These are phyloP conservation scores for Porites cylindrica DNA, from an alignment of 92 coral and sea anemone species.

Conservation along the genomic window DNA sequence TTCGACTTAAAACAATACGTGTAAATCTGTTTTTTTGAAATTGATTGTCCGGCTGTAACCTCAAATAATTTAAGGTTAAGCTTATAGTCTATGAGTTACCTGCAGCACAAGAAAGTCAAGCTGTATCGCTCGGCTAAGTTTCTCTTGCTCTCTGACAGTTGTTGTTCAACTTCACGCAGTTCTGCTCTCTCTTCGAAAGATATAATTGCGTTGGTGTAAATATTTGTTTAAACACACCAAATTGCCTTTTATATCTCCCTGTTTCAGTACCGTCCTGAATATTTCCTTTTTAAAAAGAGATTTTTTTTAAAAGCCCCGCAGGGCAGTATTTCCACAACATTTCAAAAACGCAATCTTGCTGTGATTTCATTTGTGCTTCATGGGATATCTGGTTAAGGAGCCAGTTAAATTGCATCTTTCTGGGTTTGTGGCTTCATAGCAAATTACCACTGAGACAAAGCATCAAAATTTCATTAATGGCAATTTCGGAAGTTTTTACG, in stretches of 20 bases:
- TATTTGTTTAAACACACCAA: not conserved
- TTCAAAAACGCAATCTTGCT: not conserved
- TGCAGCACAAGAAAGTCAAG: not conserved
- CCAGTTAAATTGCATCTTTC: slow-evolving; percentile 19
- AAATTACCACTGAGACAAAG: not conserved
- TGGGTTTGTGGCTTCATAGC: slow-evolving; percentile 14
- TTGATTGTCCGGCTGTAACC: not conserved
- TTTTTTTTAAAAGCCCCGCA: not conserved
- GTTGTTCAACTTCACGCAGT: not conserved
- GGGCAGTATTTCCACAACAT: not conserved
- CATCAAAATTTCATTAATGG: slow-evolving; percentile 21
- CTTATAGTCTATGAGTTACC: no score
- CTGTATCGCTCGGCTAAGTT: not conserved
- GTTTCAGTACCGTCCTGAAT: not conserved
- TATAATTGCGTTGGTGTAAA: not conserved
- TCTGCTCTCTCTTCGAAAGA: not conserved
- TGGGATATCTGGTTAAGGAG: not conserved
- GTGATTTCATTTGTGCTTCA: slow-evolving; percentile 20
- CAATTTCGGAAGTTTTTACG: not conserved
- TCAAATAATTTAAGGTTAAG: not conserved
- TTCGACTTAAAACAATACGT: not conserved
- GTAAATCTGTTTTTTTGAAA: not conserved
- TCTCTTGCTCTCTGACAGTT: not conserved
- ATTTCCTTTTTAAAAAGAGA: not conserved
- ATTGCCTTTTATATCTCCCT: not conserved